Base-by-base conservation (phyloP, 2,113 vertebrate genomes). In the Hippocampus zosterae region DNA sequence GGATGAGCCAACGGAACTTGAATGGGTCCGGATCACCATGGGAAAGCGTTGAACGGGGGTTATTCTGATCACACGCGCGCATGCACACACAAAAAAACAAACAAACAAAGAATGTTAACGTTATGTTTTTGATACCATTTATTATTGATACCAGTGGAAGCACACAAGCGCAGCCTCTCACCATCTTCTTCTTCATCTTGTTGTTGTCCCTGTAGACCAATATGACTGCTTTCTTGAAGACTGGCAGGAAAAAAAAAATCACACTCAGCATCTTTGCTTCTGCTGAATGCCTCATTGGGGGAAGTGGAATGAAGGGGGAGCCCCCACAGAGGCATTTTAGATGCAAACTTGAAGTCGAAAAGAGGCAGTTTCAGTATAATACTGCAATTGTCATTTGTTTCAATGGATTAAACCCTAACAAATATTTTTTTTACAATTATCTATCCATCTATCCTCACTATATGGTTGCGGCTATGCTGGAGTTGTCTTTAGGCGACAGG, bases 181-280 rank as follows among this genome's bases (percentile, higher is more conserved):
- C 96, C 92, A 91, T 87, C 89, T 98, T 99, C 91, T 98, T 99
- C 82, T 96, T 98, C 69, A 96, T 90, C 86, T 98, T 98, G 92
- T 89, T 94, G 84, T 92, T 95, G 83, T 99, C 97, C 89, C 95
- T 94, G 87, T 94, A 98, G 40, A 98, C 95, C 81, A 99, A 61
- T 84, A 98, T 98, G 88, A 97, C 94, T 0, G 96, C 97, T 88
- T 95, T 95, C 91, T 97, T 99, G 91, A 99, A 99, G 82, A 98
- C 97, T 99, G 79, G 80, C 69, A 83, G 48, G 65, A 33, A 83
- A 76, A 86, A 71, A 76, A 79, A 67, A 59, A 70, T 37, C n/a
- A 86, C 29, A 76, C 81, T 76, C 72, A 69, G 69, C 46, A 21
- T 76, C 84, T 87, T 76, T 80, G 75, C 77, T 85, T 68, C 37